Conservation (phyloP, 2,888 invertebrate species). For the Ferdinandea cuprea region DNA sequence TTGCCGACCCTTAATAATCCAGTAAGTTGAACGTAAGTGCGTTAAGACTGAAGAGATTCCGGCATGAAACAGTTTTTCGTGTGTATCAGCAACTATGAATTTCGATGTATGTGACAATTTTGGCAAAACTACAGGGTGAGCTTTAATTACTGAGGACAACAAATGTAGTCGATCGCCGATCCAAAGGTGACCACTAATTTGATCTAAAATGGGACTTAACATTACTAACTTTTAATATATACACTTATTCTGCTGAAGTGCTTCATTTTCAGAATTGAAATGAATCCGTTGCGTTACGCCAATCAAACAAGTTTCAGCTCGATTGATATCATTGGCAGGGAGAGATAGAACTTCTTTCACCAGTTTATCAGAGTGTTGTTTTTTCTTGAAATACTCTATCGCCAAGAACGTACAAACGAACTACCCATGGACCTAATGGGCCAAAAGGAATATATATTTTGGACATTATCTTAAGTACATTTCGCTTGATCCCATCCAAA, state of each 20-base stretch:
- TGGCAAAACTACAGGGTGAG: conserved; percentile 22
- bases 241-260: conserved; percentile 22
- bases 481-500: no score
- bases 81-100: conserved; percentile 15
- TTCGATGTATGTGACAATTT: conserved; percentile 24
- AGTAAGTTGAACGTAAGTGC: conserved; percentile 24
- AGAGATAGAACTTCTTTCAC: no score
- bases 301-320: conserved; percentile 29
- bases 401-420: conserved; percentile 26
- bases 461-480: conserved; percentile 22
- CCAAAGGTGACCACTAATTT: not conserved
- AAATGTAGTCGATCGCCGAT: conserved; percentile 24
- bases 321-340: conserved; percentile 12
- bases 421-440: conserved; percentile 15
- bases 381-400: conserved; percentile 19
- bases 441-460: conserved; percentile 43
- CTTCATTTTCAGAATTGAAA: conserved; percentile 24
- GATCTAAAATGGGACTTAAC: conserved; percentile 34
- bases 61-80: conserved; percentile 33
- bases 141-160: not conserved
- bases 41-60: conserved; percentile 20
- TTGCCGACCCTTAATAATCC: conserved; percentile 26
- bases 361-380: not conserved
- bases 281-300: conserved; percentile 17
- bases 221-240: conserved; percentile 20